phyloP scores from a whole-genome alignment of 2,113 vertebrate genomes.

The Micromys minutus region DNA sequence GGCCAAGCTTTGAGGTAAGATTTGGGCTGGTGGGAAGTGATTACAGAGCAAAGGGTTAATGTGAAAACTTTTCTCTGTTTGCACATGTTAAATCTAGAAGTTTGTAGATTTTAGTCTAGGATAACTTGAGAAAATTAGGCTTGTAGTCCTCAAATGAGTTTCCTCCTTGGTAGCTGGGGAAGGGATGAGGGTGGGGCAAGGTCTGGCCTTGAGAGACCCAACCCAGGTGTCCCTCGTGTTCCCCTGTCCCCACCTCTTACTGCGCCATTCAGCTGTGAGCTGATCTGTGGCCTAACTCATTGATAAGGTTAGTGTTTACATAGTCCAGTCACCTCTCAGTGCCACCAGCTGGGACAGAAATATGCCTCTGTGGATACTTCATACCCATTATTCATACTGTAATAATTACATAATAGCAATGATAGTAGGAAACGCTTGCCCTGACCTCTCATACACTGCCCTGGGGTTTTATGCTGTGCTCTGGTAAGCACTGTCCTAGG shows the following conservation, averaged over 20 bases:
- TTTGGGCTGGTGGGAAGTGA: neutral
- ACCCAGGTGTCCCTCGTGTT: neutral
- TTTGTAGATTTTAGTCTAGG: neutral
- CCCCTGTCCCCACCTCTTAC: neutral
- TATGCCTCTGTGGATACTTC: neutral
- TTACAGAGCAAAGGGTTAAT: neutral
- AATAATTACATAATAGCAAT: neutral
- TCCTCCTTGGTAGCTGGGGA: neutral
- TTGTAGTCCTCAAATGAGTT: neutral
- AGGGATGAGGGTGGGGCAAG: too few relatives aligned
- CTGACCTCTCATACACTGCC: neutral
- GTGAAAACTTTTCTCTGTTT: neutral
- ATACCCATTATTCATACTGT: neutral
- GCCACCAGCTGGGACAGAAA: neutral
- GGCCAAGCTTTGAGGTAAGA: neutral
- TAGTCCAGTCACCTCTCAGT: neutral
- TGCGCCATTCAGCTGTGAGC: neutral
- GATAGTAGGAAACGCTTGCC: neutral
- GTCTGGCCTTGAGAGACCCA: neutral
- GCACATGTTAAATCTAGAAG: neutral
- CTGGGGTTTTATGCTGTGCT: constrained; percentile 1
- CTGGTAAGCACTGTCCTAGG: neutral
- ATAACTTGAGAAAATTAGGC: constrained; percentile 2
- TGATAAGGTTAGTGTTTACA: neutral
- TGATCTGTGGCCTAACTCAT: too few relatives aligned